Evolutionary conservation across 2,888 invertebrate species (phyloP).

Genomic region (Tiliacea aurago): DNA sequence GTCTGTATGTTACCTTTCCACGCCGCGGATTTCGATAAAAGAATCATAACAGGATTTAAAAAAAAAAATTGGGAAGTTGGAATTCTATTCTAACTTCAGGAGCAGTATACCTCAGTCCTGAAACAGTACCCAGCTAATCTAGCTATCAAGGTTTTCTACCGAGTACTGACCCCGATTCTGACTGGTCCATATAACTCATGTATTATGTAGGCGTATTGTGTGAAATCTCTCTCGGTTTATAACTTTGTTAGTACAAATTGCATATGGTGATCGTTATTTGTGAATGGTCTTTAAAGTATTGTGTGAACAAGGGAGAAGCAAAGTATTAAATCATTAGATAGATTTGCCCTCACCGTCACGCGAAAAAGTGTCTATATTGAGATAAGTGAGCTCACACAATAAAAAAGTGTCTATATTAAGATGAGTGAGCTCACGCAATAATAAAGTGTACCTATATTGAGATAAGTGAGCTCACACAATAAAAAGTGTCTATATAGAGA

Average conservation of each 20-base stretch:
- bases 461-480: background rate
- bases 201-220: slow-evolving; percentile 54
- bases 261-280: background rate
- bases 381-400: background rate
- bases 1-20: no score
- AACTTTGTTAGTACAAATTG: slow-evolving; percentile 36
- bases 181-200: slow-evolving; percentile 49
- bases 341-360: background rate
- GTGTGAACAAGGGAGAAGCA: background rate
- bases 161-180: slow-evolving; percentile 68
- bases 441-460: background rate
- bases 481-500: no score
- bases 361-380: background rate
- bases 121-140: slow-evolving; percentile 26
- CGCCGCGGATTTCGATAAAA: no score
- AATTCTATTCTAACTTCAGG: no score
- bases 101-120: slow-evolving; percentile 18
- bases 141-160: slow-evolving; percentile 68
- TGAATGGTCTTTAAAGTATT: background rate
- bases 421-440: no score
- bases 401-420: no score
- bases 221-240: slow-evolving; percentile 45
- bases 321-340: background rate
- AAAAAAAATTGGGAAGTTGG: no score
- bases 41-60: no score